Percentiles rank a stretch among this genome's conserved stretches.
Evolutionary conservation across 2,113 vertebrate species (phyloP).

Genomic region (Lagopus muta): DNA sequence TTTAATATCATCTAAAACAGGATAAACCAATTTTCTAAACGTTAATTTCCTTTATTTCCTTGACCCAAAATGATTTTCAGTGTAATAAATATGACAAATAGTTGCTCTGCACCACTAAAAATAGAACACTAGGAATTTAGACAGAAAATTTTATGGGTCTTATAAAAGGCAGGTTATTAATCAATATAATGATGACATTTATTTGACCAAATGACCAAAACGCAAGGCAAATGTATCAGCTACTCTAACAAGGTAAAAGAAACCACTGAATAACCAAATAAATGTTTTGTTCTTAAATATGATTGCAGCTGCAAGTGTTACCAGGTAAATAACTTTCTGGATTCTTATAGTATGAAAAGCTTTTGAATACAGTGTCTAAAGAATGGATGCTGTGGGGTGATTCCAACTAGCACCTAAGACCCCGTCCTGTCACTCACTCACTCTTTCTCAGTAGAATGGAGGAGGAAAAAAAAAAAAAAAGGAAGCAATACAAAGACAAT

Average conservation of each 20-base stretch:
- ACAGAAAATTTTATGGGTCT: constrained; percentile 45
- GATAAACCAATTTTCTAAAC: fast-evolving
- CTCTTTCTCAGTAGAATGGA: background rate
- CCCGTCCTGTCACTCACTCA: fast-evolving
- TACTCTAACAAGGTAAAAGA: constrained; percentile 39
- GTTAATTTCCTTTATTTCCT: background rate
- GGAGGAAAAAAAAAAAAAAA: background rate
- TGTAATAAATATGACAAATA: constrained; percentile 30
- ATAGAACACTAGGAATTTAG: constrained; percentile 23
- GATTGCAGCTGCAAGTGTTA: background rate
- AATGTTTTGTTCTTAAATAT: background rate
- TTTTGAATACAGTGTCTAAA: background rate
- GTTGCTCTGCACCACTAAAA: constrained; percentile 14
- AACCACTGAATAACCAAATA: background rate
- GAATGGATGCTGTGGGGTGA: background rate
- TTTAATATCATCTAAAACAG: background rate
- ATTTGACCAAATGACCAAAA: constrained; percentile 50
- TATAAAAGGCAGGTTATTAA: constrained; percentile 27
- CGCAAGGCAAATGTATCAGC: constrained; percentile 19
- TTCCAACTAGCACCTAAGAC: background rate
- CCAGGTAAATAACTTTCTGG: background rate
- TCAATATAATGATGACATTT: constrained; percentile 43
- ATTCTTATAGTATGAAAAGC: background rate
- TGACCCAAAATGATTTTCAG: background rate
- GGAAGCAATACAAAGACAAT: background rate